Evolutionary conservation across 2,797 vertebrate species (phyloP), one percentile per base, ranked within the genome.

Genomic region (Euphonia xanthogaster): DNA sequence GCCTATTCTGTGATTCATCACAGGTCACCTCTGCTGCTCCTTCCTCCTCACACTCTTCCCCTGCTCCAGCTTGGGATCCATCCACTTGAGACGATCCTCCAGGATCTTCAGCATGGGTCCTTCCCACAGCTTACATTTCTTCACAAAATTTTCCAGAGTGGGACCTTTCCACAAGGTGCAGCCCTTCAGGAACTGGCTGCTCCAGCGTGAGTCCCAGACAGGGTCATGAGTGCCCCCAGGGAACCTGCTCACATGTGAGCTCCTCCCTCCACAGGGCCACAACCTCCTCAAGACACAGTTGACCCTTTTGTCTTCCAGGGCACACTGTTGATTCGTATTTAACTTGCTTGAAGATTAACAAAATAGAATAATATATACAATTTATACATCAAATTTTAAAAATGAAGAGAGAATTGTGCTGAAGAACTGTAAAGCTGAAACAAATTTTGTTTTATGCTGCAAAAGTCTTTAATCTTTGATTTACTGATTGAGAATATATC

Each of bases 241-340:
- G 19, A 53, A 57, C 1, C 14, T 53, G 14, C 8, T 62, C 35
- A 23, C 48, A 5, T 0, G 0, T 24, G 35, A 5, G 6, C 6
- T 31, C 6, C 37, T 61, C 22, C n/a, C 13, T 25, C 10, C 24
- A 20, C 6, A 12, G 33, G 37, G 4, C 22, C 21, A 48, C 16
- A 72, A 6, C 6, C 12, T 67, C 31, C 33, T 20, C 16, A 39
- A 54, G 28, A 23, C 14, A 53, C 3, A 4, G 10, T 0, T 72
- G 20, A 17, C 28, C 6, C 14, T 15, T 82, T 51, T 39, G 16
- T 28, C 22, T 71, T 30, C 42, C 24, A 28, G 47, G 27, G 6
- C 8, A 55, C 2, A 6, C 15, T 21, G 3, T 16, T 81, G 22
- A 25, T 19, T 60, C 21, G 20, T 45, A 47, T 13, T 42, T 40